Evolutionary conservation across 2,797 vertebrate genomes (phyloP).

Genomic region (Pangasius djambal): DNA sequence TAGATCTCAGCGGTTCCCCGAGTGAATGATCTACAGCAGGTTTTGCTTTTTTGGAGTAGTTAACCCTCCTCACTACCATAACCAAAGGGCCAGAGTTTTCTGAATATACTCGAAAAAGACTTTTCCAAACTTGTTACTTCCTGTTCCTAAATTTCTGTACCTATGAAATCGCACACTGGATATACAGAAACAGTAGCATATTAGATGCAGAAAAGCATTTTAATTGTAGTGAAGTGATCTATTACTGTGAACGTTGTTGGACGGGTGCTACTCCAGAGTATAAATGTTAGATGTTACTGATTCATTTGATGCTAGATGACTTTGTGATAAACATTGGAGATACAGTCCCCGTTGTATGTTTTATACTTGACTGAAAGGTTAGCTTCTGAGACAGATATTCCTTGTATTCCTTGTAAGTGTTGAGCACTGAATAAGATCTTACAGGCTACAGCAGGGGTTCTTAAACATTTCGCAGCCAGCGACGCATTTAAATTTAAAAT

Average conservation of each 20-base stretch:
- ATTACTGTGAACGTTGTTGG: not conserved
- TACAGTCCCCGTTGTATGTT: not conserved
- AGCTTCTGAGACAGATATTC: too few relatives aligned
- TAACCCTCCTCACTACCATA: not conserved
- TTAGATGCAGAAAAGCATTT: not conserved
- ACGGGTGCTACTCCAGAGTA: not conserved
- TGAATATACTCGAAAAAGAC: not conserved
- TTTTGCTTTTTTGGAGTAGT: not conserved
- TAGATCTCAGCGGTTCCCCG: not conserved
- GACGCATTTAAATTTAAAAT: not conserved
- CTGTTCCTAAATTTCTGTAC: not conserved
- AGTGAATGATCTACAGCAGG: not conserved
- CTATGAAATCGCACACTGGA: not conserved
- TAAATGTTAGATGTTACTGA: slow-evolving; percentile 14
- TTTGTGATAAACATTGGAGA: not conserved
- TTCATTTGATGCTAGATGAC: slow-evolving; percentile 4
- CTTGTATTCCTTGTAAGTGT: too few relatives aligned
- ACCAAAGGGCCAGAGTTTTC: not conserved
- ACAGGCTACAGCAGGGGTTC: not conserved
- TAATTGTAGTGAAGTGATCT: not conserved
- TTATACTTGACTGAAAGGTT: not conserved
- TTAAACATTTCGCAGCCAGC: not conserved
- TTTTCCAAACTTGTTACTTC: not conserved
- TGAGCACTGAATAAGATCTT: not conserved
- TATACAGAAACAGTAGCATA: not conserved